These are phyloP conservation scores for Agonopterix arenella DNA, from an alignment of 2,888 invertebrate genomes.

Conservation along the genomic window DNA sequence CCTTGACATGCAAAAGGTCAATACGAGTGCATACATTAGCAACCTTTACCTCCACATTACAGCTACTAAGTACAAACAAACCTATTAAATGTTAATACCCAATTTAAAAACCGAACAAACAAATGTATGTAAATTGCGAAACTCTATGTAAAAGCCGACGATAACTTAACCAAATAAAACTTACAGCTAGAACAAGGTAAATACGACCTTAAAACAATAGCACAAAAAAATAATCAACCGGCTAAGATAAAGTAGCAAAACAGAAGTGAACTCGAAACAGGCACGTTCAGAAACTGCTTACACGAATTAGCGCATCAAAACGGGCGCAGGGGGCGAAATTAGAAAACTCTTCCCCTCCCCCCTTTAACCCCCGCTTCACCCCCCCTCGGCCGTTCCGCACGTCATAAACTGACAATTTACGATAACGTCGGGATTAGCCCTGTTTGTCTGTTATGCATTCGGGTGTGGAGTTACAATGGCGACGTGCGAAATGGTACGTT, in stretches of 20 bases:
- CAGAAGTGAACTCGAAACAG: slow-evolving; percentile 69
- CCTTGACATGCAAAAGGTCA: too few species aligned
- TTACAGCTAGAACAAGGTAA: slow-evolving; percentile 13
- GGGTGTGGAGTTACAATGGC: slow-evolving; percentile 34
- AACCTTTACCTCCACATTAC: neutral
- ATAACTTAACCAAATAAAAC: slow-evolving; percentile 42
- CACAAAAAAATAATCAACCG: slow-evolving; percentile 20
- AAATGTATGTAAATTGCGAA: slow-evolving; percentile 74
- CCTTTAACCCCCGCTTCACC: slow-evolving; percentile 11
- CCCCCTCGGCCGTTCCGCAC: slow-evolving; percentile 69
- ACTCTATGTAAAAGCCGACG: slow-evolving; percentile 70
- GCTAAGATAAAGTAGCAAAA: slow-evolving; percentile 35
- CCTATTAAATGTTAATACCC: slow-evolving; percentile 69
- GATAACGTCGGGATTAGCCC: slow-evolving; percentile 76
- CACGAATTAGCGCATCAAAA: slow-evolving; percentile 76
- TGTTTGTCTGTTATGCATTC: slow-evolving; percentile 74
- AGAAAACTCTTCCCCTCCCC: slow-evolving; percentile 59
- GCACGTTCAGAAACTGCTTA: slow-evolving; percentile 76
- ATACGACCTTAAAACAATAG: slow-evolving; percentile 26
- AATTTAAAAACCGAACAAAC: slow-evolving; percentile 75
- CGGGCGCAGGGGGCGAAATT: slow-evolving; percentile 72
- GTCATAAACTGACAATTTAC: slow-evolving; percentile 79
- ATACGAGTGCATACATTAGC: neutral
- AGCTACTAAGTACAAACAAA: neutral
- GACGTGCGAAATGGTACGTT: slow-evolving; percentile 40